Conservation (phyloP, 2,888 invertebrate species). For the Linnaemya vulpina region DNA sequence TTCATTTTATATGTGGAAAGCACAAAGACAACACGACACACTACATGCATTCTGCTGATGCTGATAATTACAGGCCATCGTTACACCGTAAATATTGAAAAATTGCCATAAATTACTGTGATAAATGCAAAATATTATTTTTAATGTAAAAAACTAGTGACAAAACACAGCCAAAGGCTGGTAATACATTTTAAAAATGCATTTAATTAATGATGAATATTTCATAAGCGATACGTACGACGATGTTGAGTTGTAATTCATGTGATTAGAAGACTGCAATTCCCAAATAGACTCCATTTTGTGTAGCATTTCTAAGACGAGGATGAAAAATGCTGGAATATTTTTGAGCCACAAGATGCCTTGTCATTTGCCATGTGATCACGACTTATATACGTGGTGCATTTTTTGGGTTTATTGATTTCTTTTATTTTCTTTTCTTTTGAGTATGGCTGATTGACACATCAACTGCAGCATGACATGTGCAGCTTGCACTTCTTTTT, state of each 20-base stretch:
- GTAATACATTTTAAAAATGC: slow-evolving; percentile 39
- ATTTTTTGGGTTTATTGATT: no score
- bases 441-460: slow-evolving; percentile 63
- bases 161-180: slow-evolving; percentile 66
- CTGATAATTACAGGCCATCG: slow-evolving; percentile 70
- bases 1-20: slow-evolving; percentile 49
- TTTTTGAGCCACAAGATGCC: slow-evolving; percentile 37
- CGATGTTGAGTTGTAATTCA: neutral
- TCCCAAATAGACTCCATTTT: neutral
- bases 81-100: slow-evolving; percentile 68
- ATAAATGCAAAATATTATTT: slow-evolving; percentile 59
- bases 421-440: slow-evolving; percentile 4
- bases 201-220: slow-evolving; percentile 48
- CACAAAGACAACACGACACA: slow-evolving; percentile 50
- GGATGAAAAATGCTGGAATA: slow-evolving; percentile 44
- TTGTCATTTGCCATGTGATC: slow-evolving; percentile 56
- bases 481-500: slow-evolving; percentile 68
- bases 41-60: slow-evolving; percentile 62
- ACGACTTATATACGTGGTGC: slow-evolving; percentile 39
- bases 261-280: slow-evolving; percentile 35
- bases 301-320: neutral
- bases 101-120: slow-evolving; percentile 69
- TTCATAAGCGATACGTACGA: slow-evolving; percentile 17
- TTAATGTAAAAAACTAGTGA: slow-evolving; percentile 59
- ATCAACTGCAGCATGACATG: slow-evolving; percentile 58